Base-by-base conservation (phyloP, 2,797 vertebrate species). In the Sparidentex hasta region DNA sequence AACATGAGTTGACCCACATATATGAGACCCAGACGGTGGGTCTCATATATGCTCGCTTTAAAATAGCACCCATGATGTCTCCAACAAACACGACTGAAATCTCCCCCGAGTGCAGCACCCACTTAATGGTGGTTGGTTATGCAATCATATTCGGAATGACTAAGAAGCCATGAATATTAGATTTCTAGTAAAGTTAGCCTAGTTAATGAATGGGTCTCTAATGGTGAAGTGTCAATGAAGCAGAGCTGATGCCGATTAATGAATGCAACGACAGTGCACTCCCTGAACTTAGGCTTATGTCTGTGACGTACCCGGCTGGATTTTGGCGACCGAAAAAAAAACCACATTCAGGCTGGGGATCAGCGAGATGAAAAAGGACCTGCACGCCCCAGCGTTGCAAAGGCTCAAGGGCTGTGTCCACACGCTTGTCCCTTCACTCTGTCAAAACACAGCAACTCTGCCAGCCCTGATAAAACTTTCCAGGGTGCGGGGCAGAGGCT, bases 371-470 rank as follows among this genome's bases (percentile, higher is more conserved):
- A 85, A 66, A 71, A 82, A 81, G 6, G 57, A 74, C 72, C 69
- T 68, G 64, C 17, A 33, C 61, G 56, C 57, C 64, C 51, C 44
- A 20, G 68, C 61, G 46, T 76, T 6, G 20, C 54, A 48, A 57
- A 48, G 68, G 55, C 80, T 55, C 65, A 57, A 71, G 70, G 71
- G 77, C 72, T 58, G 63, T 74, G 84, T 89, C 81, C 72, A 84
- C 74, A 68, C 11, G 27, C 69, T 80, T 84, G 63, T 84, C 66
- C 74, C 51, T 79, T 76, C 38, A 64, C 80, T 86, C 83, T 73
- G 84, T 90, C 78, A 90, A 81, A 88, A 76, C 48, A 82, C 74
- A 78, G 56, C 29, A 13, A 83, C 65, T 78, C 78, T 91, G 82
- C 74, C 78, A 57, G 56, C 63, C 63, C 56, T 74, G 80, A 90